Evolutionary conservation across 2,113 vertebrate genomes (phyloP), one percentile per base, ranked within the genome.

Genomic region (Ploceus nigricollis): DNA sequence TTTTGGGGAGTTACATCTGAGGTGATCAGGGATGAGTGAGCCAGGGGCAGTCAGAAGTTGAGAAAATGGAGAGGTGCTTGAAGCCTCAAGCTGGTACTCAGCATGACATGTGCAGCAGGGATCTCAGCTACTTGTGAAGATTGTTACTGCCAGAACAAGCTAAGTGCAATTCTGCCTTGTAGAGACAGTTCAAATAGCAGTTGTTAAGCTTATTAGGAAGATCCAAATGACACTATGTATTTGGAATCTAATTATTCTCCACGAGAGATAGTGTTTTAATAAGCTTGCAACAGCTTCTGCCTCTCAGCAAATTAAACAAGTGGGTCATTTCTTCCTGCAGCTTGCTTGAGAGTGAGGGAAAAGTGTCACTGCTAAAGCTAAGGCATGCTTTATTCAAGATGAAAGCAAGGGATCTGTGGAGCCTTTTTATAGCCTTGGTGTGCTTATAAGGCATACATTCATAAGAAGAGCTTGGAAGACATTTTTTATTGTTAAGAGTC

Each of bases 301-400:
- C 45, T 94, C 91, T 91, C 82, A 85, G 73, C 75, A 93, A 72
- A 79, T 92, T 39, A 75, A 95, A 1, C 64, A 95, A 96, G 50
- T 77, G 84, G 69, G 84, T 94, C 71, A 88, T 68, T 90, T 88
- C 84, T 94, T 92, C 51, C 75, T 80, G 65, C 66, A 50, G 71
- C 73, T 61, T 37, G 35, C 84, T 66, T 47, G 45, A 57, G 63
- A 48, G 21, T 30, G 54, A 80, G 28, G 44, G 54, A 64, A 31
- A 80, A 80, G 58, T 56, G 39, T 35, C 60, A 2, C 35, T 76
- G 81, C 53, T 78, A 20, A 73, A 70, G 83, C 64, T 63, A 51
- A 71, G 28, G 15, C 79, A 88, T 71, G 42, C 87, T 88, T 76
- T 83, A 27, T 39, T 78, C 12, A 37, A 51, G 57, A 84, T 87